Evolutionary conservation across 2,113 vertebrate species (phyloP).

Genomic region (Hyperoodon ampullatus): DNA sequence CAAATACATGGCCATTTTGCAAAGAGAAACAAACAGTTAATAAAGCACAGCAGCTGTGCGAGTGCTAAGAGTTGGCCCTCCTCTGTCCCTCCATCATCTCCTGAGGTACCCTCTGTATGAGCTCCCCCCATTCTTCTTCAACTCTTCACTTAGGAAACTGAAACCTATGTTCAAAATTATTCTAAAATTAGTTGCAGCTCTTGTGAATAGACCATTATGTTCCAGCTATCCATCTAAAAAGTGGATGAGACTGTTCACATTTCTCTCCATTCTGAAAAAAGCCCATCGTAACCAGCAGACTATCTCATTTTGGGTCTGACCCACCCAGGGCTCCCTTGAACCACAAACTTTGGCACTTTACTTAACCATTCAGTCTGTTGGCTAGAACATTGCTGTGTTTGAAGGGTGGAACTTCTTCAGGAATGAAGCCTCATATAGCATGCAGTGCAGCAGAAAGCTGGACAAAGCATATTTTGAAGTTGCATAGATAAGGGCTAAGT

Average conservation of each 20-base stretch:
- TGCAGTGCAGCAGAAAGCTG: background rate
- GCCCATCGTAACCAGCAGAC: background rate
- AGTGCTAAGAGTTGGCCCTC: background rate
- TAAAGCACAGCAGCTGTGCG: background rate
- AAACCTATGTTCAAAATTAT: background rate
- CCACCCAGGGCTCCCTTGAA: background rate
- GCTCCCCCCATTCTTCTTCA: background rate
- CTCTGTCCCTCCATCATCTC: background rate
- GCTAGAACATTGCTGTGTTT: background rate
- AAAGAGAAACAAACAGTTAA: background rate
- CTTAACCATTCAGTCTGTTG: background rate
- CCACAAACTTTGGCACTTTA: background rate
- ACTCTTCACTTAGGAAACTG: background rate
- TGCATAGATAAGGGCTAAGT: background rate
- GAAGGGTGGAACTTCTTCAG: background rate
- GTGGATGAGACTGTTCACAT: too few relatives aligned
- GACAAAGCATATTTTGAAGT: background rate
- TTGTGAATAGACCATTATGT: background rate
- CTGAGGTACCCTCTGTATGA: fast-evolving
- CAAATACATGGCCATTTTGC: background rate
- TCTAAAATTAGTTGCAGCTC: background rate
- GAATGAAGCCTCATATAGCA: background rate
- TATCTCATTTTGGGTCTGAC: background rate
- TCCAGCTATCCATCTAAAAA: background rate
- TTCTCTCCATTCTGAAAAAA: background rate